phyloP scores from a whole-genome alignment of 2,113 vertebrate species.

The Larimichthys polyactis region DNA sequence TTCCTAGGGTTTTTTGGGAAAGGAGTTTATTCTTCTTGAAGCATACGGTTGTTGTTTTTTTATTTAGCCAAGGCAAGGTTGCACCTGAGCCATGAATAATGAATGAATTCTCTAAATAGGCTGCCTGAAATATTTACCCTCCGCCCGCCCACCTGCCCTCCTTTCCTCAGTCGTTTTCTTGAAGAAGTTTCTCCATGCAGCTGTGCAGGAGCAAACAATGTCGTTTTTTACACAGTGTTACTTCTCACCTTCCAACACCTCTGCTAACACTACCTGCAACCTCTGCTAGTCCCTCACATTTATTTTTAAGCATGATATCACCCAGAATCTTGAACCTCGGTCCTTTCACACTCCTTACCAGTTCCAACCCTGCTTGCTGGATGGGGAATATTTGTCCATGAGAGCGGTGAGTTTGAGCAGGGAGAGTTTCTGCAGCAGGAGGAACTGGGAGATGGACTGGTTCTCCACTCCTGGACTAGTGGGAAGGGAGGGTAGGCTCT shows the following conservation, averaged over 20 bases:
- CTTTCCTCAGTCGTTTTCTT: slow-evolving; percentile 50
- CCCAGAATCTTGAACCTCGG: background rate
- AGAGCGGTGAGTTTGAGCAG: slow-evolving; percentile 89
- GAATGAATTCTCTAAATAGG: slow-evolving; percentile 57
- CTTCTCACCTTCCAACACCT: background rate
- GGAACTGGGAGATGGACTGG: slow-evolving; percentile 84
- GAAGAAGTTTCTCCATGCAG: slow-evolving; percentile 32
- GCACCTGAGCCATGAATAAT: slow-evolving; percentile 72
- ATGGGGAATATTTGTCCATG: slow-evolving; percentile 91
- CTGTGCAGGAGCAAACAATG: background rate
- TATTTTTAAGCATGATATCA: slow-evolving; percentile 14
- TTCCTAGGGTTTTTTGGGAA: slow-evolving; percentile 12
- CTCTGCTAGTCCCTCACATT: background rate
- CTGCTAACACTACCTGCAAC: background rate
- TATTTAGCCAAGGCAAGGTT: slow-evolving; percentile 32
- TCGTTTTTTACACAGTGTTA: background rate
- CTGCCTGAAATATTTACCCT: slow-evolving; percentile 61
- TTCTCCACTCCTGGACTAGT: slow-evolving; percentile 71
- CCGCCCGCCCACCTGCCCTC: slow-evolving; percentile 32
- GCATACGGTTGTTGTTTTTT: slow-evolving; percentile 34
- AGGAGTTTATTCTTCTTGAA: slow-evolving; percentile 29
- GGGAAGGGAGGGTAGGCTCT: slow-evolving; percentile 65
- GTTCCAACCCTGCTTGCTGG: slow-evolving; percentile 92
- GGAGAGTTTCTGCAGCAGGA: slow-evolving; percentile 87
- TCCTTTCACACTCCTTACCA: slow-evolving; percentile 84